Base-by-base conservation (phyloP, 2,888 invertebrate genomes). In the Phengaris alcon region DNA sequence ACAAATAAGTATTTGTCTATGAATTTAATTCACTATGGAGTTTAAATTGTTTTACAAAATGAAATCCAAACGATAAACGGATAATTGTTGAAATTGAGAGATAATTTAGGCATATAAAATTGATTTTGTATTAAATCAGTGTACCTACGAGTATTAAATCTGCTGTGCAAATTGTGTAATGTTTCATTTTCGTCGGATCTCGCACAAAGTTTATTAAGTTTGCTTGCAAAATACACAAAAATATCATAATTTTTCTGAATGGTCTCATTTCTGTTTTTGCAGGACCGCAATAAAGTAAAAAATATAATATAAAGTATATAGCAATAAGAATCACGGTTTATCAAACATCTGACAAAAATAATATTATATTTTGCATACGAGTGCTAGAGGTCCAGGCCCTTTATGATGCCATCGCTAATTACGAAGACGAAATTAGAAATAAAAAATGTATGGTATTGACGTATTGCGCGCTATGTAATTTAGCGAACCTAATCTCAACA, bases 61-160 rank as follows among this genome's bases (percentile, higher is more conserved):
- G 8, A 57, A 57, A 57, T 57, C 59, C 59, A 59, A 68, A 74
- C 22, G 70, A 76, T 76, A 77, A 57, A 75, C 52, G 57, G 75
- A 73, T 75, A 73, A 75, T 69, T 74, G 73, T 68, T 75, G 75
- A 74, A 75, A 76, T 78, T 73, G 76, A 75, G 52, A 76, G 73
- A 78, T 76, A 75, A 77, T 70, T 70, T 52, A 70, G 52, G 6
- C 70, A 70, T 51, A 70, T 13, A 75, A 75, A 69, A 75, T 75
- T 55, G 74, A 74, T 74, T 74, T 68, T 46, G 74, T 74, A 74
- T 74, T 74, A 68, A 74, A 74, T 68, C 74, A 59, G 75, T 75
- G 54, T 48, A 48, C 48, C 48, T 75, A 35, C 35, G 35, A 35
- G 35, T 35, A 69, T 75, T 75, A 55, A 68, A 68, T 75, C 55